Evolutionary conservation across 2,888 invertebrate genomes (phyloP).

Genomic region (Himalopsyche japonica): DNA sequence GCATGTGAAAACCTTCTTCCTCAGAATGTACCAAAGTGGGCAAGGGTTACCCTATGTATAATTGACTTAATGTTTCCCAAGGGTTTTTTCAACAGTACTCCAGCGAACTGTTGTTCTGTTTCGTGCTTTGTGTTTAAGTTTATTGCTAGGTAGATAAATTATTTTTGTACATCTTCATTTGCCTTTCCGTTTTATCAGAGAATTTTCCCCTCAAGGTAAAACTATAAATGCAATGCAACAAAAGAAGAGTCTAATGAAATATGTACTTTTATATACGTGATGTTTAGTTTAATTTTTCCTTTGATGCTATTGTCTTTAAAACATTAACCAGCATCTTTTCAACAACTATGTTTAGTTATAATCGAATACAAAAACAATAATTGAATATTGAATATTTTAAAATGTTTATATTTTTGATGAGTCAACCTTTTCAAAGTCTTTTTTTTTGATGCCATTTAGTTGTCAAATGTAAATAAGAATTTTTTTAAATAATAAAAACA

Average conservation of each 20-base stretch:
- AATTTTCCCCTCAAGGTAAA: not conserved
- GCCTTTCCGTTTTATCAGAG: not conserved
- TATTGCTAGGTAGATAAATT: not conserved
- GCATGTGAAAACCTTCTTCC: constrained; percentile 21
- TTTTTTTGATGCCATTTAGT: too few species aligned
- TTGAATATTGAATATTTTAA: too few species aligned
- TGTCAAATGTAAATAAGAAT: too few species aligned
- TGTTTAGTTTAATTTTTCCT: not conserved
- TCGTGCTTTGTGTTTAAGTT: constrained; percentile 15
- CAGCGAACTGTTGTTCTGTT: constrained; percentile 11
- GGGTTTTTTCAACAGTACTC: constrained; percentile 41
- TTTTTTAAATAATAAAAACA: too few species aligned
- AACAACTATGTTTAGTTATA: too few species aligned
- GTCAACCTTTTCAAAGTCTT: too few species aligned
- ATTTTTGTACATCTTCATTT: not conserved
- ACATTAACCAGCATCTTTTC: too few species aligned
- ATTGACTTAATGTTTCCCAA: constrained; percentile 46
- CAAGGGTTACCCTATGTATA: constrained; percentile 42
- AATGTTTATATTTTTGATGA: too few species aligned
- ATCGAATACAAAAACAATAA: too few species aligned
- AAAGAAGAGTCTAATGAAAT: not conserved
- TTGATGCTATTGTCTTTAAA: too few species aligned
- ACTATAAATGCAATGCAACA: not conserved
- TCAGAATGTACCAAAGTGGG: constrained; percentile 13
- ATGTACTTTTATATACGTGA: not conserved